Conservation (phyloP, 2,797 vertebrate species). For the Perodicticus potto region DNA sequence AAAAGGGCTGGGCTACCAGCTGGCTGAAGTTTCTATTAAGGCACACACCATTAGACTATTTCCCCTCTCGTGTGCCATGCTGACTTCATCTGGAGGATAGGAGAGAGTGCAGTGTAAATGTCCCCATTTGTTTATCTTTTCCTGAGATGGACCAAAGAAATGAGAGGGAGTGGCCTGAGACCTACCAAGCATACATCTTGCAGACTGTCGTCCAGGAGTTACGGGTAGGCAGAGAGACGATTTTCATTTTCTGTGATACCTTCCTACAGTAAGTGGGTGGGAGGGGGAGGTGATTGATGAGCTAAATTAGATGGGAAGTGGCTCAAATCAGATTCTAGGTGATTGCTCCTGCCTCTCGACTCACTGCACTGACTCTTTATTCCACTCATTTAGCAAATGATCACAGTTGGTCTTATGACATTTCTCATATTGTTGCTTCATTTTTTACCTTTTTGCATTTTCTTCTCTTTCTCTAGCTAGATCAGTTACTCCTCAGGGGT, state of each 20-base stretch:
- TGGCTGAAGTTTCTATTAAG: not conserved
- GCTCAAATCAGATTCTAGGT: conserved; percentile 77
- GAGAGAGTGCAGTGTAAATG: not conserved
- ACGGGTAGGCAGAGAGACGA: conserved; percentile 56
- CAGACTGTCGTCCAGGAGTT: not conserved
- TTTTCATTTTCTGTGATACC: conserved; percentile 75
- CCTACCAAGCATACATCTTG: not conserved
- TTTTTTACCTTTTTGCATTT: conserved; percentile 43
- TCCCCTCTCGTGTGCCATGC: not conserved
- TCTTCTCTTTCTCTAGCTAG: not conserved
- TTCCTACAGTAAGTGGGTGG: conserved; percentile 75
- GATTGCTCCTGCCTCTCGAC: conserved; percentile 70
- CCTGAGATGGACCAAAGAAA: conserved; percentile 1
- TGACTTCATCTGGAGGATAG: not conserved
- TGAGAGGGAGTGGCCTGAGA: conserved; percentile 22
- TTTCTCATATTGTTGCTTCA: conserved; percentile 60
- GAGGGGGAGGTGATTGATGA: conserved; percentile 74
- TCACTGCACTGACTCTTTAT: conserved; percentile 64
- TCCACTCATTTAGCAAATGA: conserved; percentile 74
- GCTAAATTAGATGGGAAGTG: conserved; percentile 79
- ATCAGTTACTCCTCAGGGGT: not conserved
- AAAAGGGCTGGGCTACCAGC: not conserved
- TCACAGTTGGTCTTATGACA: conserved; percentile 66
- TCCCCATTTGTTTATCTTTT: not conserved
- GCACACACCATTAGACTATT: not conserved